phyloP scores from a whole-genome alignment of 2,113 vertebrate species.

The Microtus richardsoni region DNA sequence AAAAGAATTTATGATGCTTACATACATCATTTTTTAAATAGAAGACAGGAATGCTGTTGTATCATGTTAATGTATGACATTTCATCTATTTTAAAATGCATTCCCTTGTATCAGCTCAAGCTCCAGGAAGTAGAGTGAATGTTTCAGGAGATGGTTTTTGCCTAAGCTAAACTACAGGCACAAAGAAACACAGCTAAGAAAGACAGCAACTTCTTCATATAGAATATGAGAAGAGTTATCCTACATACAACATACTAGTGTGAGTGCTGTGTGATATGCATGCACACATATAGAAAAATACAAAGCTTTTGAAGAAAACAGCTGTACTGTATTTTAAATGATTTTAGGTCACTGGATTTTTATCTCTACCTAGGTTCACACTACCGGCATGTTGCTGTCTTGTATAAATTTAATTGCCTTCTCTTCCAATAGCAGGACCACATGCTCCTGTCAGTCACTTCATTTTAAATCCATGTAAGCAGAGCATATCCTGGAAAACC shows the following conservation, averaged over 20 bases:
- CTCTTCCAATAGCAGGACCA: background rate
- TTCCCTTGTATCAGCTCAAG: background rate
- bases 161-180: slow-evolving; percentile 10
- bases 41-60: background rate
- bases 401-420: background rate
- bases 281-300: background rate
- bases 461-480: background rate
- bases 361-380: background rate
- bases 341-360: background rate
- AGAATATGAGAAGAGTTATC: background rate
- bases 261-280: background rate
- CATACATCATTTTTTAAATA: slow-evolving; percentile 13
- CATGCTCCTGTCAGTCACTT: background rate
- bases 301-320: background rate
- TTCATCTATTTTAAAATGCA: slow-evolving; percentile 48
- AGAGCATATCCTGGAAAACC: background rate
- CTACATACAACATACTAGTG: background rate
- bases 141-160: background rate
- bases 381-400: background rate
- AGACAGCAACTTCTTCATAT: background rate
- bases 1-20: slow-evolving; percentile 70
- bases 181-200: background rate
- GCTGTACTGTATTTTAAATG: background rate
- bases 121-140: slow-evolving; percentile 31
- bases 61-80: slow-evolving; percentile 36